phyloP scores from a whole-genome alignment of 2,113 vertebrate genomes.

The Opisthocomus hoazin region DNA sequence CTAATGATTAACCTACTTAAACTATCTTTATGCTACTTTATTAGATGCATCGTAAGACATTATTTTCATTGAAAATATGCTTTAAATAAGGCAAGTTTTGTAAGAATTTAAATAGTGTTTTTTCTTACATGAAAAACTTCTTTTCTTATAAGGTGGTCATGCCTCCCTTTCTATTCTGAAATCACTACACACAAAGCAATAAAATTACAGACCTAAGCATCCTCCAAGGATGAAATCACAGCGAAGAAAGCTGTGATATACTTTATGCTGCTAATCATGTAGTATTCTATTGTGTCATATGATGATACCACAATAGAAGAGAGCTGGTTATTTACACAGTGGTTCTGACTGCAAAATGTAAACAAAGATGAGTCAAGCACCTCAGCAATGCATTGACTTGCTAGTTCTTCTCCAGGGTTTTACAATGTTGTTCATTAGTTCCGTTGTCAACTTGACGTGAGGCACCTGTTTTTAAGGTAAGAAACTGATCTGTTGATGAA shows the following conservation, averaged over 20 bases:
- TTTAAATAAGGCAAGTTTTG: slow-evolving; percentile 61
- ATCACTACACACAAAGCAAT: slow-evolving; percentile 39
- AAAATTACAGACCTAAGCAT: slow-evolving; percentile 44
- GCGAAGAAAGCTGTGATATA: slow-evolving; percentile 57
- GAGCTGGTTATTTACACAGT: slow-evolving; percentile 60
- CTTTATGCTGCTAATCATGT: slow-evolving; percentile 20
- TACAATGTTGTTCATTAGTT: background rate
- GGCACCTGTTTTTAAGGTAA: slow-evolving; percentile 41
- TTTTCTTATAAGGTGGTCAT: background rate
- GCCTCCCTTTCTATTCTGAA: slow-evolving; percentile 3
- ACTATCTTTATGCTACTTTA: slow-evolving; percentile 22
- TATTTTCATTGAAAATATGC: slow-evolving; percentile 56
- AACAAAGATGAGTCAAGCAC: slow-evolving; percentile 63
- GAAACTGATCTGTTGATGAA: background rate
- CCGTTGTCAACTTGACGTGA: background rate
- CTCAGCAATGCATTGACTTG: slow-evolving; percentile 34
- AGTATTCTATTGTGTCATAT: background rate
- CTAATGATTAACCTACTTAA: background rate
- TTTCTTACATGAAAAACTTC: background rate
- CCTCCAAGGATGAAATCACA: slow-evolving; percentile 58
- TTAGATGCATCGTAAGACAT: slow-evolving; percentile 37
- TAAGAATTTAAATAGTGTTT: slow-evolving; percentile 6
- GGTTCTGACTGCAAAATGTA: slow-evolving; percentile 60
- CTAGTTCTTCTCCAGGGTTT: background rate
- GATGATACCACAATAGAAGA: slow-evolving; percentile 38